Base-by-base conservation (phyloP, 2,797 vertebrate species). In the Ateles fusciceps region DNA sequence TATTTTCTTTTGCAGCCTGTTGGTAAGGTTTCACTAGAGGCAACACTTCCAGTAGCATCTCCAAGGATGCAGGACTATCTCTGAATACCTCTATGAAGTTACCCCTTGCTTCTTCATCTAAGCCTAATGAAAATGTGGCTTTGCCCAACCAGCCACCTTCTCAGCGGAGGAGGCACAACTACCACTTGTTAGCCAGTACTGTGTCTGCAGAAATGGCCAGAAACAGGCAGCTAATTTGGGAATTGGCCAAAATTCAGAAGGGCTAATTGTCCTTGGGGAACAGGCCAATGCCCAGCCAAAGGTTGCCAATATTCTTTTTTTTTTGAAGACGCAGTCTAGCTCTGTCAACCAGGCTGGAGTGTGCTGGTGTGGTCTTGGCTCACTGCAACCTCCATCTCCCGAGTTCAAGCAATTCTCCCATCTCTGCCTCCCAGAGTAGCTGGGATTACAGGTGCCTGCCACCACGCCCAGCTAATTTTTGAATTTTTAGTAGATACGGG, bases 131-230 rank as follows among this genome's bases (percentile, higher is more conserved):
- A 92, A 94, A 85, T 68, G 64, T 64, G 64, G 84, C 64, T 97
- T 94, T 81, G 44, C 72, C 85, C 84, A 87, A 64, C 80, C 88
- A 96, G 21, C 68, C 26, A 42, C 50, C 61, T 86, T 68, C 57
- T 89, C 48, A 88, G 44, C 55, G 57, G 46, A 95, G 39, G 28
- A 89, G 55, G 42, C 79, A 80, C 24, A 50, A 24, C 30, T 81
- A 50, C 46, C 17, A 11, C 11, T 79, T 86, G 39, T 72, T 88
- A 93, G n/a, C 85, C 36, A 80, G 22, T 52, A 95, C n/a, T 50
- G n/a, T 93, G 96, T 91, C 84, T 89, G 48, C 61, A 86, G 86
- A 94, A 94, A 89, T 80, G 44, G n/a, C 71, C 81, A 85, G 74
- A 13, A 97, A 64, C 30, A 81, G 86, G 44, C 87, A 87, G 28